Evolutionary conservation across 2,113 vertebrate genomes (phyloP), one percentile per base, ranked within the genome.

Genomic region (Hyperoodon ampullatus): DNA sequence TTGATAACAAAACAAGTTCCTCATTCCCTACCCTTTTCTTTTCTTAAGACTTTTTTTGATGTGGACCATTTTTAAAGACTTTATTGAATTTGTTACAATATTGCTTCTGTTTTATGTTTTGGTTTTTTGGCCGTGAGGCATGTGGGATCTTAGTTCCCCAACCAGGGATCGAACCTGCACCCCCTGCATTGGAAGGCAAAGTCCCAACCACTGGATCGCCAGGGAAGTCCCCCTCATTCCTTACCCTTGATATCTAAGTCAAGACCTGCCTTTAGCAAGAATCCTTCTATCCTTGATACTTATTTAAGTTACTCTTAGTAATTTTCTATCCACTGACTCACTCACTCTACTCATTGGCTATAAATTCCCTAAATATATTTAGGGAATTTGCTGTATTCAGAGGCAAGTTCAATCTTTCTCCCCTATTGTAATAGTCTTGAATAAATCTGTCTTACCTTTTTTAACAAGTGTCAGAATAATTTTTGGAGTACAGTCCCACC

Each of bases 91-190:
- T 53, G 53, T 53, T 53, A 53, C 53, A 18, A 53, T 53, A 18
- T 16, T 6, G 53, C 53, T 53, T 53, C 15, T 53, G 53, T 53
- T 53, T 53, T 53, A 6, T 53, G 5, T 53, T 53, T 16, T 53
- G 15, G 15, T 16, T 16, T 53, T 53, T 53, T 53, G 53, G 53
- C 5, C 0, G 0, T 0, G 15, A 53, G 53, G 5, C 15, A 16
- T 18, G 53, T 53, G 53, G 53, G 15, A 16, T 53, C 15, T 53
- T 53, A 18, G 5, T 53, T 16, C 15, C 15, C 53, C 5, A 0
- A 53, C 53, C 15, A 53, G 15, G 53, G 53, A 16, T 53, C 1
- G 15, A 16, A 53, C 5, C 15, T 0, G 0, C 15, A 18, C 53
- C 15, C 15, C 53, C 53, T 53, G 53, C 53, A 53, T 53, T 6